Evolutionary conservation across 2,888 invertebrate genomes (phyloP).

Genomic region (Pyrrhia umbra): DNA sequence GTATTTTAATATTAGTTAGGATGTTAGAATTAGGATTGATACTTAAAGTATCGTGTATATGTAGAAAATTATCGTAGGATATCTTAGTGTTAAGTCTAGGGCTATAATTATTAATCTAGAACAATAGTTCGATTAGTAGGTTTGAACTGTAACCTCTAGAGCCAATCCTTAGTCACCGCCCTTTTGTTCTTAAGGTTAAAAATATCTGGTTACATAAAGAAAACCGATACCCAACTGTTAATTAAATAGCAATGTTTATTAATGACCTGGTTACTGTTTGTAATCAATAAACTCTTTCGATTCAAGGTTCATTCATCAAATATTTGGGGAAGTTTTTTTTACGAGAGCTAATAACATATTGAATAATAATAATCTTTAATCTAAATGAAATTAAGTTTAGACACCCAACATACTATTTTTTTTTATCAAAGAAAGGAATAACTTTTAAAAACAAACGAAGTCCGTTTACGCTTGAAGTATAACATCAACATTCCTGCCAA

Average conservation of each 20-base stretch:
- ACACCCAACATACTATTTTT: not conserved
- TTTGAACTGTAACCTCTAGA: slow-evolving; percentile 32
- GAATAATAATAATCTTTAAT: no score
- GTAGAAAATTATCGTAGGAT: no score
- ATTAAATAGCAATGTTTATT: not conserved
- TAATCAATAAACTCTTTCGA: not conserved
- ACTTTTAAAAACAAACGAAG: slow-evolving; percentile 6
- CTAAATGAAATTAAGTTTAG: no score
- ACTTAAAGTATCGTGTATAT: no score
- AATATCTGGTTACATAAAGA: slow-evolving; percentile 31
- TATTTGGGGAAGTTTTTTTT: no score
- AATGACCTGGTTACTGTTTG: not conserved
- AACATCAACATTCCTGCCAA: slow-evolving; percentile 34
- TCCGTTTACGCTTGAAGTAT: not conserved
- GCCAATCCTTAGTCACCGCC: slow-evolving; percentile 25
- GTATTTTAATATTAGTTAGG: no score
- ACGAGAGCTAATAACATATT: no score
- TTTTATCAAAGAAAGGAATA: not conserved
- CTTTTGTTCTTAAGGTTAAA: slow-evolving; percentile 32
- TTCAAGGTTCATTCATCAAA: no score
- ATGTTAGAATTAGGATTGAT: no score
- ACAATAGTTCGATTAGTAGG: slow-evolving; percentile 30
- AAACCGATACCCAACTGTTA: slow-evolving; percentile 2
- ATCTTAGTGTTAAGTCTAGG: no score
- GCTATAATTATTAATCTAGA: slow-evolving; percentile 27